Evolutionary conservation across 64 coral and sea anemone species (phyloP).

Genomic region (Montipora foliosa): DNA sequence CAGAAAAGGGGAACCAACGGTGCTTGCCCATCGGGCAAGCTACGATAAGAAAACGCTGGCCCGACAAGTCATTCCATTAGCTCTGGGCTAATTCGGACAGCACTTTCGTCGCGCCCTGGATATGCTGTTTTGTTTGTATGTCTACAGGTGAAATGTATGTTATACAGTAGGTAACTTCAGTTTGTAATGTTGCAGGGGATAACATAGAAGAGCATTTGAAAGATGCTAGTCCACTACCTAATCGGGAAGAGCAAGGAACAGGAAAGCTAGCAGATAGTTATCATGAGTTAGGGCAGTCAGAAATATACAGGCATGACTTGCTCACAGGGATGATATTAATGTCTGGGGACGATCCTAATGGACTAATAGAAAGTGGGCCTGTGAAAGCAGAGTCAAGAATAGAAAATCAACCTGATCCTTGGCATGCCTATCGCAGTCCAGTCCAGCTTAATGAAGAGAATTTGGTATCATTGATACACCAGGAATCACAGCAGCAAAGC

Average conservation of each 20-base stretch:
- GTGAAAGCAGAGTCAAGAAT: neutral
- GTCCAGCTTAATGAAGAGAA: neutral
- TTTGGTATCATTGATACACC: neutral
- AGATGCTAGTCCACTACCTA: neutral
- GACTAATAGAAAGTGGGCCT: neutral
- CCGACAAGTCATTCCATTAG: too few species aligned
- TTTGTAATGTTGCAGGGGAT: slow-evolving; percentile 8
- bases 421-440: neutral
- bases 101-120: too few species aligned
- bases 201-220: neutral
- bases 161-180: neutral
- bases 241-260: neutral
- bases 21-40: too few species aligned
- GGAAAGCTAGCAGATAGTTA: neutral
- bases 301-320: neutral
- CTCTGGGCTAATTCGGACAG: too few species aligned
- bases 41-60: too few species aligned
- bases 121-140: too few species aligned
- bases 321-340: neutral
- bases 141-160: too few species aligned
- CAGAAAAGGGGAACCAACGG: too few species aligned
- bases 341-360: neutral
- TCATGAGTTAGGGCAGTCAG: neutral
- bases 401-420: neutral
- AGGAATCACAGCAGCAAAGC: neutral